phyloP scores from a whole-genome alignment of 2,888 invertebrate species.

The Acanthoscelides obtectus region DNA sequence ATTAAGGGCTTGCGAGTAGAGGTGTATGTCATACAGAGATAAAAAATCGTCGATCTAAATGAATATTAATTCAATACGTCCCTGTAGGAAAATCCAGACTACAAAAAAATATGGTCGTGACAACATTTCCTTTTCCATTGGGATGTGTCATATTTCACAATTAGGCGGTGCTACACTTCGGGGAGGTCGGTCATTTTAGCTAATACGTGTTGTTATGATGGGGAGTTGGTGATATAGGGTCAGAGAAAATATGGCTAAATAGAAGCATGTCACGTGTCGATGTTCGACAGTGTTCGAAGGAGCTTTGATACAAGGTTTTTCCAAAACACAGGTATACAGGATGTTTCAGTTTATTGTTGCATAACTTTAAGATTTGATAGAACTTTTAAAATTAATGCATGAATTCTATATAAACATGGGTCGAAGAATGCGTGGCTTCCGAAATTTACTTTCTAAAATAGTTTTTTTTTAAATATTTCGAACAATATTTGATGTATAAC shows the following conservation, averaged over 20 bases:
- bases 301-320: no score
- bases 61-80: conserved; percentile 45
- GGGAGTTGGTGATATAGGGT: neutral
- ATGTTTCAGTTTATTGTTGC: no score
- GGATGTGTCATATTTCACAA: conserved; percentile 43
- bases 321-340: no score
- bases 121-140: conserved; percentile 34
- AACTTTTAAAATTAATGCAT: no score
- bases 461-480: no score
- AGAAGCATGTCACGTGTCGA: no score
- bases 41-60: conserved; percentile 30
- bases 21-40: neutral
- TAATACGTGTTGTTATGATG: neutral
- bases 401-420: no score
- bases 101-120: conserved; percentile 2
- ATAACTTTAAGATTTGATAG: no score
- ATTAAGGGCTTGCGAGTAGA: conserved; percentile 14
- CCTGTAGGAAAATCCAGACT: conserved; percentile 40
- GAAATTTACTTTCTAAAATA: no score
- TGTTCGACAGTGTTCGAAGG: no score
- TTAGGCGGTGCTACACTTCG: conserved; percentile 30
- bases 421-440: no score
- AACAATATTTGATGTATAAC: no score
- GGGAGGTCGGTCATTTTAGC: neutral
- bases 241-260: neutral